These are phyloP conservation scores for Suillia variegata DNA, from an alignment of 2,888 invertebrate species.

Conservation along the genomic window DNA sequence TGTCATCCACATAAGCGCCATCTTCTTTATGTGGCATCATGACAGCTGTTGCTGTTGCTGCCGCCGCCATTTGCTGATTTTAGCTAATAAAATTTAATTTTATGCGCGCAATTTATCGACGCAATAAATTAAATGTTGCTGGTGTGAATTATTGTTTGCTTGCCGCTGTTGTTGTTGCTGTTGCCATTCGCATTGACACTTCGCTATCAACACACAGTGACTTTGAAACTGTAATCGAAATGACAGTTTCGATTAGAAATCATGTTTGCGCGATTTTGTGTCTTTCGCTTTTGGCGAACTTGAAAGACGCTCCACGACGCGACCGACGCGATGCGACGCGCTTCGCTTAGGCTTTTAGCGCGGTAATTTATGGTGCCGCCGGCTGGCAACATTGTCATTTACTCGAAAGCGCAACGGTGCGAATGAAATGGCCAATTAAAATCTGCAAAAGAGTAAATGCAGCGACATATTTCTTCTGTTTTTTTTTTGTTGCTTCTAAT, in stretches of 20 bases:
- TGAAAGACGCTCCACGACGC: too few species aligned
- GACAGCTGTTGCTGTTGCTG: too few species aligned
- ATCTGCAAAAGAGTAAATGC: conserved; percentile 23
- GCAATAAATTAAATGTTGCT: neutral
- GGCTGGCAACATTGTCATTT: too few species aligned
- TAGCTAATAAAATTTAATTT: neutral
- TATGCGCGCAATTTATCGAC: neutral
- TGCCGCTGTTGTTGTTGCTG: neutral
- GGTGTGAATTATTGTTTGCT: too few species aligned
- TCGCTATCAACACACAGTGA: neutral
- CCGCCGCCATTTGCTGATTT: neutral
- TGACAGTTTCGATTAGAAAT: neutral
- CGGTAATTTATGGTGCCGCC: neutral
- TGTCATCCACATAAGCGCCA: neutral
- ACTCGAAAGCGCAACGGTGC: too few species aligned
- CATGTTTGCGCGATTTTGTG: neutral
- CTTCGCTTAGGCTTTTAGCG: neutral
- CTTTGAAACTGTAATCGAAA: neutral
- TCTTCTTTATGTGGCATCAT: too few species aligned
- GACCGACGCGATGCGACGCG: neutral
- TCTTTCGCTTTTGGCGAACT: too few species aligned
- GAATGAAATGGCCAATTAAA: too few species aligned
- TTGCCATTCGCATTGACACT: neutral
- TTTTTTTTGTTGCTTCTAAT: conserved; percentile 37
- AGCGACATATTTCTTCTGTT: neutral